These are phyloP conservation scores for Sander lucioperca DNA, from an alignment of 2,113 vertebrate species.

Conservation along the genomic window DNA sequence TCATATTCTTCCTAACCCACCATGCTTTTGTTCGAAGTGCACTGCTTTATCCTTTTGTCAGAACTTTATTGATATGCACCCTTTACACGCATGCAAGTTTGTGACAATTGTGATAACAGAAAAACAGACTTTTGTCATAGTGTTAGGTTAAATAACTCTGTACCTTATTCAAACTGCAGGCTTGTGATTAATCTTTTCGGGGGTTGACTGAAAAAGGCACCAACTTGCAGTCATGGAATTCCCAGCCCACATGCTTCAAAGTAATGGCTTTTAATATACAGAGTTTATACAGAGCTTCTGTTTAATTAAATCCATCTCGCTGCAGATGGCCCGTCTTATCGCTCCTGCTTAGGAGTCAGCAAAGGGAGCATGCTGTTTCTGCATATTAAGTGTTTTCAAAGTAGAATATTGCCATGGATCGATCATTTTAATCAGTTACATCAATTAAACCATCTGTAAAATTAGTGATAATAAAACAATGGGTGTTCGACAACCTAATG, in stretches of 20 bases:
- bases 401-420: conserved; percentile 8
- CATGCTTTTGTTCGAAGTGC: too few species aligned
- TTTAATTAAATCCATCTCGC: background rate
- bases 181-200: background rate
- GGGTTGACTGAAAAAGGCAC: background rate
- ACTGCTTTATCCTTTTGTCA: background rate
- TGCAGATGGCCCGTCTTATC: background rate
- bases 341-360: background rate
- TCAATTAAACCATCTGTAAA: conserved; percentile 6
- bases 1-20: background rate
- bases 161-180: background rate
- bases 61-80: background rate
- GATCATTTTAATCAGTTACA: conserved; percentile 12
- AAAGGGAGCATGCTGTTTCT: conserved; percentile 1
- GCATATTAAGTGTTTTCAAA: conserved; percentile 13
- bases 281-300: background rate
- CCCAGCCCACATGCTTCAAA: background rate
- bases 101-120: background rate
- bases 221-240: background rate
- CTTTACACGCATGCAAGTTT: too few species aligned
- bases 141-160: background rate
- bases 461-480: background rate
- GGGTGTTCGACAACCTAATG: too few species aligned
- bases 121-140: background rate
- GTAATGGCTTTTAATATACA: conserved; percentile 16